A percentile compares a stretch with the other conserved stretches of the same genome.
Conservation (phyloP, 2,888 invertebrate species). For the Peribatodes rhomboidaria region DNA sequence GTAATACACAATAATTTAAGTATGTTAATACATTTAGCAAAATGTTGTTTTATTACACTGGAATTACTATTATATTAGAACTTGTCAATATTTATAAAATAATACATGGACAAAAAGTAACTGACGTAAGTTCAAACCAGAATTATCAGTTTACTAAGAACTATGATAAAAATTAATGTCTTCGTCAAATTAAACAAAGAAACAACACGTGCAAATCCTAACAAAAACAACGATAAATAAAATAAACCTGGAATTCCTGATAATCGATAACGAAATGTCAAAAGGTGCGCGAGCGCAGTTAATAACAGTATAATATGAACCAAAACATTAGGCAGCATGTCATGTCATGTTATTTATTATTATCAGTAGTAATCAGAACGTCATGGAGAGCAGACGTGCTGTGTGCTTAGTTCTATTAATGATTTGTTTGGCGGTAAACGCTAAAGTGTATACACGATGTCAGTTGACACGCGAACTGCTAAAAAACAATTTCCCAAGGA, state of each 20-base stretch:
- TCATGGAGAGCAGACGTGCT: slow-evolving; percentile 69
- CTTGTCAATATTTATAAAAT: too few relatives aligned
- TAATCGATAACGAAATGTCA: slow-evolving; percentile 55
- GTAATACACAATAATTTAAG: too few relatives aligned
- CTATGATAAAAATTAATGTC: too few relatives aligned
- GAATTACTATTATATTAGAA: too few relatives aligned
- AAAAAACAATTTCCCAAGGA: slow-evolving; percentile 88
- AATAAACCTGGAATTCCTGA: slow-evolving; percentile 45
- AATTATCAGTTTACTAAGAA: too few relatives aligned
- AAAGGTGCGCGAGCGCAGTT: slow-evolving; percentile 67
- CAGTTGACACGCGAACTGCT: slow-evolving; percentile 89
- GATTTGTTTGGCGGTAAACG: slow-evolving; percentile 60
- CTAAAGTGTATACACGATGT: slow-evolving; percentile 89
- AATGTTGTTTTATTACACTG: too few relatives aligned
- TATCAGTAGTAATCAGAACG: slow-evolving; percentile 62
- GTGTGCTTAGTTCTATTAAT: slow-evolving; percentile 56
- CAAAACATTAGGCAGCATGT: slow-evolving; percentile 43
- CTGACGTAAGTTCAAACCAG: too few relatives aligned
- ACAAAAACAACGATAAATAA: slow-evolving; percentile 13
- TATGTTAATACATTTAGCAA: too few relatives aligned
- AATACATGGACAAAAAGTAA: too few relatives aligned
- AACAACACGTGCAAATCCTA: not conserved
- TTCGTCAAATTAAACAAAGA: not conserved
- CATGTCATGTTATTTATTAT: slow-evolving; percentile 33
- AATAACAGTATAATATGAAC: slow-evolving; percentile 32